These are phyloP conservation scores for Tringa solitaria DNA, from an alignment of 2,113 vertebrate genomes.

Conservation along the genomic window DNA sequence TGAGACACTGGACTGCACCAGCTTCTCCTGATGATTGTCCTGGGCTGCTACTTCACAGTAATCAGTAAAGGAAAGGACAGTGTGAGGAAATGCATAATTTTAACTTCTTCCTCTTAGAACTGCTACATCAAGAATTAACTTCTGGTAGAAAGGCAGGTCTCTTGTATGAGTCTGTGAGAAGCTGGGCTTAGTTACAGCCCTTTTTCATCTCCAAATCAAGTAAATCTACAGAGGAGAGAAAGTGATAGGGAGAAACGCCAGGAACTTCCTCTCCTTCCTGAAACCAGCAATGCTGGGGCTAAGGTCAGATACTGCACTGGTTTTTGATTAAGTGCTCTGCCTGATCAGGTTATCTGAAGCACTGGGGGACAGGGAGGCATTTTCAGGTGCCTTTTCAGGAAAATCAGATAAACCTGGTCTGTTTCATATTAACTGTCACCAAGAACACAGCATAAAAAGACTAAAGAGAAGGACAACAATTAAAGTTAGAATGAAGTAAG, in stretches of 20 bases:
- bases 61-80: not conserved
- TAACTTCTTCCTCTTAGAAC: not conserved
- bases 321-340: not conserved
- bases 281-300: not conserved
- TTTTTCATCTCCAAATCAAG: not conserved
- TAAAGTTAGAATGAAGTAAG: not conserved
- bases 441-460: not conserved
- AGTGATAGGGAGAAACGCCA: not conserved
- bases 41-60: not conserved
- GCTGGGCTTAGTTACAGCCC: not conserved
- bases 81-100: rapidly evolving
- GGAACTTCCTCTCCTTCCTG: not conserved
- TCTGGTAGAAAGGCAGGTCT: not conserved
- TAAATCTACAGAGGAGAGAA: not conserved
- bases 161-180: not conserved
- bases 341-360: not conserved
- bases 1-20: not conserved
- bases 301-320: not conserved
- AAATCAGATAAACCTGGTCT: not conserved
- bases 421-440: not conserved
- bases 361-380: not conserved
- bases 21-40: not conserved
- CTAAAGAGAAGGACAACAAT: not conserved
- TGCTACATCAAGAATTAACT: not conserved
- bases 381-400: not conserved